Conservation (phyloP, 2,888 invertebrate genomes). For the Thysanoteuthis rhombus region DNA sequence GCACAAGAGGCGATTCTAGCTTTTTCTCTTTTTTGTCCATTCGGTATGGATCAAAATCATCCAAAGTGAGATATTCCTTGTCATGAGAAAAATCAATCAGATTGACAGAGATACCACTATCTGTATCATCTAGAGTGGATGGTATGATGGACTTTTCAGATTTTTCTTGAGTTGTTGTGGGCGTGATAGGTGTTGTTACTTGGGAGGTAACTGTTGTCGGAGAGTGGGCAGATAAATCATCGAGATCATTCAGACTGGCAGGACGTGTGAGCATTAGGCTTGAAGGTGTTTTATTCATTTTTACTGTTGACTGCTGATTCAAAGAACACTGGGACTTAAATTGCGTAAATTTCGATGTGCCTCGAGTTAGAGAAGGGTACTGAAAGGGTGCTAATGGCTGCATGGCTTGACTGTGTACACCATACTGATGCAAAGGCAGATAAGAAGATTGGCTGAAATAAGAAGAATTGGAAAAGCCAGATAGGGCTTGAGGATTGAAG, state of each 20-base stretch:
- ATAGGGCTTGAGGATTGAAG: not conserved
- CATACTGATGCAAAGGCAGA: not conserved
- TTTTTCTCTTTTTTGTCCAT: not conserved
- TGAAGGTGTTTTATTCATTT: not conserved
- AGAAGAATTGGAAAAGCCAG: not conserved
- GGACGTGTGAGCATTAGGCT: not conserved
- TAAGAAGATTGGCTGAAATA: not conserved
- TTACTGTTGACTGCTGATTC: not conserved
- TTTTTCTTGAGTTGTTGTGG: not conserved
- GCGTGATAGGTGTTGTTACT: not conserved
- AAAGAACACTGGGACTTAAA: not conserved
- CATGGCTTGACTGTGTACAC: not conserved
- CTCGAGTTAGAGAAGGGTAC: not conserved
- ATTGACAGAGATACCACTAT: not conserved
- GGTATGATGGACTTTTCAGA: not conserved
- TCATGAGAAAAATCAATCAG: constrained; percentile 12
- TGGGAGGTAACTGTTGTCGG: not conserved
- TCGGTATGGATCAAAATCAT: constrained; percentile 28
- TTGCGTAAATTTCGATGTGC: not conserved
- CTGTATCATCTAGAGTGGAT: not conserved
- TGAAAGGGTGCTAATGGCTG: not conserved
- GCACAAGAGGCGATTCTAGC: not conserved
- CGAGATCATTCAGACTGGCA: constrained; percentile 27
- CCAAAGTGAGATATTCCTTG: constrained; percentile 15
- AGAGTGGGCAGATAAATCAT: not conserved